Percentiles rank a stretch among this genome's conserved stretches.
phyloP scores from a whole-genome alignment of 2,888 invertebrate genomes.

The Agrotis exclamationis region DNA sequence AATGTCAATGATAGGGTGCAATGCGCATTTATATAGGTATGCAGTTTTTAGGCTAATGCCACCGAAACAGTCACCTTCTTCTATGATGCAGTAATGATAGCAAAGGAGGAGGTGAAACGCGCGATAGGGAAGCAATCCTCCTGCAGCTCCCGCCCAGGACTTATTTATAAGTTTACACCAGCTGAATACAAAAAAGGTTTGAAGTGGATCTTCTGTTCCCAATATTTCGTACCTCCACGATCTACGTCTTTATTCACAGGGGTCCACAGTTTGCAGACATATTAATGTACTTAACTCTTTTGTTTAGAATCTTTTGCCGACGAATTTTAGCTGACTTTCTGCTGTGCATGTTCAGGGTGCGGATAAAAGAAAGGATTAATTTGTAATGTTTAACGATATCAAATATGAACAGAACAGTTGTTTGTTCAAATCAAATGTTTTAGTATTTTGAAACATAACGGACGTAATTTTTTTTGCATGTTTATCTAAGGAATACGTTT shows the following conservation, averaged over 20 bases:
- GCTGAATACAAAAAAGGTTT: background rate
- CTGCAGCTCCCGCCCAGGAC: too few species aligned
- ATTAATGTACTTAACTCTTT: conserved; percentile 30
- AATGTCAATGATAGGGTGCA: too few species aligned
- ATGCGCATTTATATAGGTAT: too few species aligned
- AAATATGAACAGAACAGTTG: background rate
- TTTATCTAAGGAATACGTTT: too few species aligned
- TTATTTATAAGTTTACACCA: too few species aligned
- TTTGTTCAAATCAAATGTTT: background rate
- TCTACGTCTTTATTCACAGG: conserved; percentile 23
- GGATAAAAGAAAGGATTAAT: background rate
- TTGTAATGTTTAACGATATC: background rate
- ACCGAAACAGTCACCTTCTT: too few species aligned
- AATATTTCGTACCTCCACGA: too few species aligned
- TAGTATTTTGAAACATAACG: background rate
- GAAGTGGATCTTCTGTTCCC: conserved; percentile 21
- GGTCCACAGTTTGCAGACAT: conserved; percentile 38
- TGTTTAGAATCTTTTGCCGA: conserved; percentile 35
- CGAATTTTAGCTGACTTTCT: conserved; percentile 33
- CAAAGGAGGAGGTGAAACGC: too few species aligned
- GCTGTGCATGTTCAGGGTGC: background rate
- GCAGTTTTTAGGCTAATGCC: too few species aligned
- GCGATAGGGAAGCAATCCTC: too few species aligned
- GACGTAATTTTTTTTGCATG: background rate
- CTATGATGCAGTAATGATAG: too few species aligned